These are phyloP conservation scores for Pterophyllum scalare DNA, from an alignment of 2,113 vertebrate species.

Conservation along the genomic window DNA sequence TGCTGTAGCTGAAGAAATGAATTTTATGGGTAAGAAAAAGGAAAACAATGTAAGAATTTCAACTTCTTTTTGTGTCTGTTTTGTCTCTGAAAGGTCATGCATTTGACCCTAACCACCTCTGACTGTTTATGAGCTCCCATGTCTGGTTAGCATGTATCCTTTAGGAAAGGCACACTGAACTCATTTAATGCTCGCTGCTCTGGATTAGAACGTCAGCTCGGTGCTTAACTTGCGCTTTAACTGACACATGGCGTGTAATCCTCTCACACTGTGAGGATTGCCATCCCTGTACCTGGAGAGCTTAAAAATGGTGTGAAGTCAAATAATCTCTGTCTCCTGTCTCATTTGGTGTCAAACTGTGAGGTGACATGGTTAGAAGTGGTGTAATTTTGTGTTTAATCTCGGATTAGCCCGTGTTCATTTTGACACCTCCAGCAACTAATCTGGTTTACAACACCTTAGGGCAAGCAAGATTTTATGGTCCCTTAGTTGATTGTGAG, in stretches of 20 bases:
- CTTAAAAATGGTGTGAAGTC: slow-evolving; percentile 69
- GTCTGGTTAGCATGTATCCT: slow-evolving; percentile 15
- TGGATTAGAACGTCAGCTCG: slow-evolving; percentile 42
- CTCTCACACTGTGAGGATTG: slow-evolving; percentile 49
- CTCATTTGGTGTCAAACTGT: slow-evolving; percentile 57
- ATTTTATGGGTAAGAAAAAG: no score
- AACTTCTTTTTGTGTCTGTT: background rate
- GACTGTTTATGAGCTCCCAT: background rate
- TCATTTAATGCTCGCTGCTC: background rate
- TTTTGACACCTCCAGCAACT: slow-evolving; percentile 67
- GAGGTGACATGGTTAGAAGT: slow-evolving; percentile 63
- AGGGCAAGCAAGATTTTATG: slow-evolving; percentile 47
- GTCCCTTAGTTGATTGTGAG: slow-evolving; percentile 59
- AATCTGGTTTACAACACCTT: slow-evolving; percentile 73
- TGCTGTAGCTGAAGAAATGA: background rate
- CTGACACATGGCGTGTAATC: slow-evolving; percentile 67
- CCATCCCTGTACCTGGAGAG: slow-evolving; percentile 63
- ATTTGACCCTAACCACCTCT: background rate
- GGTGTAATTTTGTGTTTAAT: slow-evolving; percentile 71
- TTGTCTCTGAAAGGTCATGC: slow-evolving; percentile 10
- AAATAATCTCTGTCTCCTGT: slow-evolving; percentile 67
- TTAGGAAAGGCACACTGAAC: slow-evolving; percentile 17
- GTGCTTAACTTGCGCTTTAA: background rate
- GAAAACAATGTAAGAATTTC: background rate
- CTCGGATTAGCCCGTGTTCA: slow-evolving; percentile 74